These are phyloP conservation scores for Pempheris klunzingeri DNA, from an alignment of 2,797 vertebrate genomes.

Conservation along the genomic window DNA sequence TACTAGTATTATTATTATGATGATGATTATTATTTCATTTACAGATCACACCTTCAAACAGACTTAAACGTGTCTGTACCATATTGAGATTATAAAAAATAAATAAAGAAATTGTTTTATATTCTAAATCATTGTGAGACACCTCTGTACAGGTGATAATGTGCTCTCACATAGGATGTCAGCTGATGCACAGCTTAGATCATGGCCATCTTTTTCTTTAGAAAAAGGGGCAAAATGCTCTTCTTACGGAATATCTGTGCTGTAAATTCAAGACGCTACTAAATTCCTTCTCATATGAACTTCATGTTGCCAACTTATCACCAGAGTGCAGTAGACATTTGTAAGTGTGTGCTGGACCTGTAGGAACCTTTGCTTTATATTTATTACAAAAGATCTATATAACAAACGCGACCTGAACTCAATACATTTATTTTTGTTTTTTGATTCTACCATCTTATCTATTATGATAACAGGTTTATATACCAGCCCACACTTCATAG, in stretches of 20 bases:
- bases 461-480: constrained; percentile 42
- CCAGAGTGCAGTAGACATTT: not conserved
- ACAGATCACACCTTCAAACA: not conserved
- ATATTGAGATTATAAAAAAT: no score
- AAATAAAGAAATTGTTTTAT: no score
- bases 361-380: not conserved
- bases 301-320: not conserved
- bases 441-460: constrained; percentile 17
- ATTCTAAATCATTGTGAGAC: not conserved
- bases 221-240: not conserved
- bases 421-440: not conserved
- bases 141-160: not conserved
- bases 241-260: not conserved
- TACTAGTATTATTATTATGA: not conserved
- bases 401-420: not conserved
- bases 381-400: not conserved
- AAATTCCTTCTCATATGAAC: constrained; percentile 1
- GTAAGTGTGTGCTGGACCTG: not conserved
- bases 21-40: not conserved
- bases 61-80: not conserved
- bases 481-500: constrained; percentile 28
- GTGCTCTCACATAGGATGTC: not conserved
- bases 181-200: not conserved
- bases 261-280: not conserved
- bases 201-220: not conserved